phyloP scores from a whole-genome alignment of 2,797 vertebrate genomes.

The Bryconaethiops microstoma region DNA sequence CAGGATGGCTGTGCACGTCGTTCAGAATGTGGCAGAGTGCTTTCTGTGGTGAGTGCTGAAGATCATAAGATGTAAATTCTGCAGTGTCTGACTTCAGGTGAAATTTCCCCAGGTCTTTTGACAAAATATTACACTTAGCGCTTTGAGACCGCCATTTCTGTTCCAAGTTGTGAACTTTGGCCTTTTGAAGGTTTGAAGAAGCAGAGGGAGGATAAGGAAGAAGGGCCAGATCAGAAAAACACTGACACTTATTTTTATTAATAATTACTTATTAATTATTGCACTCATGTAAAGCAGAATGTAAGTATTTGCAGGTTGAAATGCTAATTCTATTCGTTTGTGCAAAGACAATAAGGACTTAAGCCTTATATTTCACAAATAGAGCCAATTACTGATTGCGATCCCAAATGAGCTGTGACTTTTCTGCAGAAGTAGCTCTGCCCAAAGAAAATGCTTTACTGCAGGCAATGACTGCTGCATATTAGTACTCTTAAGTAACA shows the following conservation, averaged over 20 bases:
- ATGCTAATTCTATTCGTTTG: conserved; percentile 30
- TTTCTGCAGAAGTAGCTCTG: conserved; percentile 46
- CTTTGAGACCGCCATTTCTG: conserved; percentile 89
- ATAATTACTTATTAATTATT: not conserved
- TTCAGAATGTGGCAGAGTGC: conserved; percentile 72
- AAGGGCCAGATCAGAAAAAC: conserved; percentile 6
- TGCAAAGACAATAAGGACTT: conserved; percentile 25
- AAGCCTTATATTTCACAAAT: conserved; percentile 51
- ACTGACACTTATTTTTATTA: not conserved
- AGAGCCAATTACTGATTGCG: conserved; percentile 53
- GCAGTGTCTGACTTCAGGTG: conserved; percentile 79
- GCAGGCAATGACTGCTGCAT: conserved; percentile 44
- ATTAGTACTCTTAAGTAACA: conserved; percentile 55
- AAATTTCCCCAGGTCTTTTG: conserved; percentile 86
- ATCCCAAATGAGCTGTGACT: conserved; percentile 50
- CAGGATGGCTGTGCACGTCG: conserved; percentile 76
- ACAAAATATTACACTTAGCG: conserved; percentile 87
- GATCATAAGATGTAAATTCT: conserved; percentile 71
- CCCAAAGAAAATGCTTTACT: conserved; percentile 53
- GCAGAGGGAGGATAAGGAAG: conserved; percentile 18
- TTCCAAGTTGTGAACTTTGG: conserved; percentile 89
- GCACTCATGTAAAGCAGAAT: conserved; percentile 33
- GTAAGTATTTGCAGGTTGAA: not conserved
- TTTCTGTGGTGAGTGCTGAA: conserved; percentile 66
- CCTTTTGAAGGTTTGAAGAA: conserved; percentile 70